Conservation (phyloP, 2,888 invertebrate species). For the Scaptomyza reducta region DNA sequence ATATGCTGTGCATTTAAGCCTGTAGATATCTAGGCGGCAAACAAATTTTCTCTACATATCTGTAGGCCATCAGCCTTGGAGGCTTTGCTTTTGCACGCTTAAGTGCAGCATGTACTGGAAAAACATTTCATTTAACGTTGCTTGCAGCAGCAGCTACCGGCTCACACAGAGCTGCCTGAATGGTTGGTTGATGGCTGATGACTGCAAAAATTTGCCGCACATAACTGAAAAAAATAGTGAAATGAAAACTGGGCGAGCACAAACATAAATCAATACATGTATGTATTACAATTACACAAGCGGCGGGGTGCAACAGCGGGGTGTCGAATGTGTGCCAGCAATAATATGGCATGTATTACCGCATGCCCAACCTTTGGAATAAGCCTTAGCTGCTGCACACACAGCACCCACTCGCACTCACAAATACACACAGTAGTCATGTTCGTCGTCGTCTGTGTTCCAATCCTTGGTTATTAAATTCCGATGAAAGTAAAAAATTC, state of each 20-base stretch:
- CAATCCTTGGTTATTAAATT: slow-evolving; percentile 28
- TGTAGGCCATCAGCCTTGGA: slow-evolving; percentile 54
- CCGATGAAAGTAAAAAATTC: slow-evolving; percentile 39
- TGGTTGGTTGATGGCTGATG: slow-evolving; percentile 42
- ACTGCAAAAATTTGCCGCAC: slow-evolving; percentile 48
- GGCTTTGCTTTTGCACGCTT: slow-evolving; percentile 20
- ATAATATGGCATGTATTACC: slow-evolving; percentile 37
- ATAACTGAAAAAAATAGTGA: slow-evolving; percentile 51
- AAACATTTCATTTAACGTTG: slow-evolving; percentile 52
- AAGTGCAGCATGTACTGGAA: slow-evolving; percentile 36
- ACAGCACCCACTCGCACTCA: background rate
- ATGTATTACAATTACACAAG: background rate
- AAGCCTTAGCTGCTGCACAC: slow-evolving; percentile 19
- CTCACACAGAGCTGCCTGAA: slow-evolving; percentile 29
- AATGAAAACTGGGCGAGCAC: slow-evolving; percentile 55
- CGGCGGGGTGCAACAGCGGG: background rate
- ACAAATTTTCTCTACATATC: slow-evolving; percentile 24
- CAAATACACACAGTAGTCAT: background rate
- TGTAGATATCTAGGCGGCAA: slow-evolving; percentile 52
- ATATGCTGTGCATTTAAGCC: slow-evolving; percentile 46
- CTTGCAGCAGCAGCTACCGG: background rate
- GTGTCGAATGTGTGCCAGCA: slow-evolving; percentile 1
- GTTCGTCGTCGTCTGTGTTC: background rate
- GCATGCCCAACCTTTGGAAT: slow-evolving; percentile 3
- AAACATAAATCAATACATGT: slow-evolving; percentile 69